Evolutionary conservation across 2,888 invertebrate genomes (phyloP).

Genomic region (Leptothorax acervorum): DNA sequence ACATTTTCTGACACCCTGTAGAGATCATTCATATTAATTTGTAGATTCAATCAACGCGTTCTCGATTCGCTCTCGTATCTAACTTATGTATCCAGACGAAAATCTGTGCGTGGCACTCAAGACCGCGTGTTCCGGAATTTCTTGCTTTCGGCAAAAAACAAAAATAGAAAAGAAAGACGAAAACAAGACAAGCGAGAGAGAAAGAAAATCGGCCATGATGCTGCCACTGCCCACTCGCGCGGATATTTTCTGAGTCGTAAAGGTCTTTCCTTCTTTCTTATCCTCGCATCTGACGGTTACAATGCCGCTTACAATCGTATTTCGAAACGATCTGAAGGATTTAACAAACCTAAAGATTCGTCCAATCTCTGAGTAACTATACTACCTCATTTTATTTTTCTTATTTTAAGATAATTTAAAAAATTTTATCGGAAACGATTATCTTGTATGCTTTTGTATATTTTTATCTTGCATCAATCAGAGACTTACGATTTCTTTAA

Average conservation of each 20-base stretch:
- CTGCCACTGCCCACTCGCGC: slow-evolving; percentile 4
- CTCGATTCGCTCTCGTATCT: background rate
- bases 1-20: too few species aligned
- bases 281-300: background rate
- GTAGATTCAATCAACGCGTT: slow-evolving; percentile 20
- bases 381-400: background rate
- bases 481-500: background rate
- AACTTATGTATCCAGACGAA: background rate
- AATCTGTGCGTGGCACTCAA: background rate
- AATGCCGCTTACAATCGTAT: slow-evolving; percentile 5
- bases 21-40: background rate
- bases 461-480: background rate
- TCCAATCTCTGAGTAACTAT: background rate
- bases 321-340: background rate
- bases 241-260: slow-evolving; percentile 42
- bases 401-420: background rate
- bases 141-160: background rate
- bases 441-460: background rate
- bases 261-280: background rate
- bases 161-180: background rate
- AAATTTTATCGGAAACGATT: background rate
- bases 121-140: background rate
- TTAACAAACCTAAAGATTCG: background rate
- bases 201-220: background rate
- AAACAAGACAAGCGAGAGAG: background rate